Conservation (phyloP, 2,113 vertebrate species). For the Lota lota region DNA sequence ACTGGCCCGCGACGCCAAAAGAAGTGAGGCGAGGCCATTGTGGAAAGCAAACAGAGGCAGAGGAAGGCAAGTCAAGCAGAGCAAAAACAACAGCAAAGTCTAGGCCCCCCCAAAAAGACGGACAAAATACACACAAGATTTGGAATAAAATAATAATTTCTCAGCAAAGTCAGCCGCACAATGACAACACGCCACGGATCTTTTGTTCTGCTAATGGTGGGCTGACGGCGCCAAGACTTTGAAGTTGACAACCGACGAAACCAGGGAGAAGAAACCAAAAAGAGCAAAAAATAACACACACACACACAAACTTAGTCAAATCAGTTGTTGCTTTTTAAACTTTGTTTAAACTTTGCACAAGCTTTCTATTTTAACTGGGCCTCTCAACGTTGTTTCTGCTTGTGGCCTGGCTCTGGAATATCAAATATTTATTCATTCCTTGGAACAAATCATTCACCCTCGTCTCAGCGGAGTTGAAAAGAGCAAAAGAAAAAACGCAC, state of each 20-base stretch:
- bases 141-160: conserved; percentile 27
- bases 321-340: conserved; percentile 23
- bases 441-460: conserved; percentile 42
- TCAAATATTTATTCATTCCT: conserved; percentile 69
- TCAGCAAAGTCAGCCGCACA: conserved; percentile 33
- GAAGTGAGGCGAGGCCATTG: conserved; percentile 30
- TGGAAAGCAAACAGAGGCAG: conserved; percentile 46
- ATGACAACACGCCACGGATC: conserved; percentile 42
- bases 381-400: conserved; percentile 45
- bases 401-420: conserved; percentile 54
- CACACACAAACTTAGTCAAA: conserved; percentile 10
- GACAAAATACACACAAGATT: conserved; percentile 19
- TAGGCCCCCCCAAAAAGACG: conserved; percentile 30
- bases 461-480: conserved; percentile 61
- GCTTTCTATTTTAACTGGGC: conserved; percentile 35
- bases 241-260: conserved; percentile 51
- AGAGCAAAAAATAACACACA: conserved; percentile 23
- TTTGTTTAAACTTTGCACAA: conserved; percentile 42
- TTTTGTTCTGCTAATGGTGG: conserved; percentile 45
- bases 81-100: conserved; percentile 18
- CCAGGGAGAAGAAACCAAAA: conserved; percentile 35
- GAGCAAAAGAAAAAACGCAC: conserved; percentile 3
- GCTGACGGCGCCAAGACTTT: conserved; percentile 46
- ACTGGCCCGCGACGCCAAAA: conserved; percentile 23
- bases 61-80: conserved; percentile 10